Evolutionary conservation across 2,888 invertebrate species (phyloP).

Genomic region (Reticulitermes lucifugus): DNA sequence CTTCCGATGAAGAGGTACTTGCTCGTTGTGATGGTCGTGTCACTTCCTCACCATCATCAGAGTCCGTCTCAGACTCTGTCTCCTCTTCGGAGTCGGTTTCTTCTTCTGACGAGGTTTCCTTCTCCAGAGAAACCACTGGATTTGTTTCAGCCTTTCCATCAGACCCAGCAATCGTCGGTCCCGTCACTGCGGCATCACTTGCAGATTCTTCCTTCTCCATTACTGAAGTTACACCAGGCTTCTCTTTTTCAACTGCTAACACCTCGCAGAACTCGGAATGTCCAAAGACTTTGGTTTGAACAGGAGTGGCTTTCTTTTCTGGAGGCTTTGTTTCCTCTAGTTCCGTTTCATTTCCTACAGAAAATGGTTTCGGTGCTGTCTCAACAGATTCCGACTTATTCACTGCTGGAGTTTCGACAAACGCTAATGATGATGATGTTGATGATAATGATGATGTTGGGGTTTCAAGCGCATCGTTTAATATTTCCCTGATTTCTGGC

Average conservation of each 20-base stretch:
- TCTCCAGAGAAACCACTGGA: too few species aligned
- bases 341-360: background rate
- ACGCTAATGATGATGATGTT: too few species aligned
- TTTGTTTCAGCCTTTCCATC: too few species aligned
- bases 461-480: too few species aligned
- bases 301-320: background rate
- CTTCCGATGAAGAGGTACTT: conserved; percentile 82
- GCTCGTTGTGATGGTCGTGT: conserved; percentile 29
- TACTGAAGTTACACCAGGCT: too few species aligned
- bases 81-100: conserved; percentile 48
- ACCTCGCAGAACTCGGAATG: background rate
- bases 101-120: conserved; percentile 17
- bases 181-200: background rate
- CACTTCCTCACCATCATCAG: conserved; percentile 54
- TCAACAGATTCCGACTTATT: background rate
- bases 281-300: background rate
- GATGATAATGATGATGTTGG: too few species aligned
- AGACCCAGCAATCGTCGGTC: too few species aligned
- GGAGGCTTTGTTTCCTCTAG: background rate
- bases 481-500: too few species aligned
- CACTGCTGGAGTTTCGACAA: background rate
- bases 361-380: background rate
- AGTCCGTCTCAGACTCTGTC: conserved; percentile 48
- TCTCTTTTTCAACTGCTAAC: background rate
- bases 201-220: background rate